Base-by-base conservation (phyloP, 2,888 invertebrate genomes). In the Cantharis nigra region DNA sequence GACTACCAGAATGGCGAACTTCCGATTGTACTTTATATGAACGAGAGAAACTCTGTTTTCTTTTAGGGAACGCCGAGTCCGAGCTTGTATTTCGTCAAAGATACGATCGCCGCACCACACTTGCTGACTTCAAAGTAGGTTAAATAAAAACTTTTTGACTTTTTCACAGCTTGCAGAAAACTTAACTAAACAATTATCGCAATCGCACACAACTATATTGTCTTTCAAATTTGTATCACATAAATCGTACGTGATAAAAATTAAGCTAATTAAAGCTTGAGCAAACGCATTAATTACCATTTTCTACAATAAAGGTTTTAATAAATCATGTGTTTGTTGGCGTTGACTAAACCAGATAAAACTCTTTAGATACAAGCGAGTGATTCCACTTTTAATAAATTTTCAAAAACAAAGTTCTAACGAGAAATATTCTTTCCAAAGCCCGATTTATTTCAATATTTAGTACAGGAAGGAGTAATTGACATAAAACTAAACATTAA, bases 1-100 rank as follows among this genome's bases (percentile, higher is more conserved):
- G 78, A 76, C 72, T 72, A 74, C 72, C 76, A 78, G 71, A 78
- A 78, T 71, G 76, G 75, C 70, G 73, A 67, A 76, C 76, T 76
- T 78, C 76, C 76, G 76, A 76, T 78, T 78, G 78, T 76, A 49
- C 71, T 71, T 71, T 71, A 71, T 71, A 71, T 18, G 30, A 69
- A 67, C 65, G 26, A 26, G 26, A 20, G 65, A 67, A 67, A 67
- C 26, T 23, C 23, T 23, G 65, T 67, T 67, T 67, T 67, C 65
- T 67, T 67, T 67, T 67, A 18, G 23, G 65, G 26, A 67, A 67
- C 65, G 65, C 65, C 65, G 13, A 67, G 65, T 67, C 65, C 65
- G 65, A 67, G 23, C 23, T 20, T 23, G 26, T n/a, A 16, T n/a
- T 67, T 67, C 65, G 23, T 23, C 18, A 67, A 67, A 26, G 65